Evolutionary conservation across 1,140 invertebrate genomes (phyloP).

Genomic region (Papilio polytes): DNA sequence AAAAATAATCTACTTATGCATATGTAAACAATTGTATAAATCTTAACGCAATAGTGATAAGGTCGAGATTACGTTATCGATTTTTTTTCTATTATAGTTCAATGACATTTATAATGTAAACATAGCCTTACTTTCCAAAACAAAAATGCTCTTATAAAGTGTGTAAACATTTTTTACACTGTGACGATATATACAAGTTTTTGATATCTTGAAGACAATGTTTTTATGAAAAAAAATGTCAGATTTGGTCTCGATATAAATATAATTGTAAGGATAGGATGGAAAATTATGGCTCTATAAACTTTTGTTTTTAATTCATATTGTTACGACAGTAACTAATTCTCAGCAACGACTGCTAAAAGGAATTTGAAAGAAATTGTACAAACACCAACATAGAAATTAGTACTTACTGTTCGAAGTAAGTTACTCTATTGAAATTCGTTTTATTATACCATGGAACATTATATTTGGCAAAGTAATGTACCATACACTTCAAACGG

Average conservation of each 20-base stretch:
- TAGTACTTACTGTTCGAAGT: background rate
- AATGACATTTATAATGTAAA: conserved; percentile 3
- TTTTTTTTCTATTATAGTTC: conserved; percentile 17
- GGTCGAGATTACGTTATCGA: conserved; percentile 10
- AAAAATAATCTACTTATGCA: conserved; percentile 29
- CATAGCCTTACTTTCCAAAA: background rate
- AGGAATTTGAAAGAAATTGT: too few relatives aligned
- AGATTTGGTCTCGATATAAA: too few relatives aligned
- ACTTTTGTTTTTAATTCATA: too few relatives aligned
- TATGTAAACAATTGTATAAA: conserved; percentile 16
- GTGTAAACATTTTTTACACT: background rate
- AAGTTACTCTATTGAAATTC: background rate
- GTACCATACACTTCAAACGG: background rate
- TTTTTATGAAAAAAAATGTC: too few relatives aligned
- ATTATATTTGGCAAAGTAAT: background rate
- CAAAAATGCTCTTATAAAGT: background rate
- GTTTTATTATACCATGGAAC: background rate
- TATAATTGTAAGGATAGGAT: too few relatives aligned
- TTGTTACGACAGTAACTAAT: too few relatives aligned
- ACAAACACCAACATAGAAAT: too few relatives aligned
- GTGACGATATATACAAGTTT: background rate
- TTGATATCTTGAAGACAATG: background rate
- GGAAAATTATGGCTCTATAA: too few relatives aligned
- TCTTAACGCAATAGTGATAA: background rate
- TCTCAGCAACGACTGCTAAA: too few relatives aligned